Conservation (phyloP, 2,797 vertebrate species). For the Squalus acanthias region DNA sequence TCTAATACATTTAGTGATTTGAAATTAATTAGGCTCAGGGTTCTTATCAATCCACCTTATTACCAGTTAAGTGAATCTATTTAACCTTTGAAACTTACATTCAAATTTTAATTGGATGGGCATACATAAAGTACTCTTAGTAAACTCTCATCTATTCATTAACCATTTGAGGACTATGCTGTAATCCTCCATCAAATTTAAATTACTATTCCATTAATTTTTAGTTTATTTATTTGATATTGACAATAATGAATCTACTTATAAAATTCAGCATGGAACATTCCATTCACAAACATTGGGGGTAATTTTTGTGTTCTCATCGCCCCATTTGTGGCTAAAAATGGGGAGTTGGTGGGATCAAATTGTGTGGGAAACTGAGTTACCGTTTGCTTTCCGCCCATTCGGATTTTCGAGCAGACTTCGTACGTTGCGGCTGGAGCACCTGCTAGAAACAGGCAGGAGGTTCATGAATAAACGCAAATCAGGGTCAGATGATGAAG, state of each 20-base stretch:
- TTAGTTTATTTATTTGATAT: background rate
- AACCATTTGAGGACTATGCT: background rate
- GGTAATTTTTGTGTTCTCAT: background rate
- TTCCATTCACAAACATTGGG: background rate
- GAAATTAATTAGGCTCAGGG: background rate
- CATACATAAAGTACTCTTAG: background rate
- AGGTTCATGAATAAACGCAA: background rate
- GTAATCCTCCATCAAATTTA: background rate
- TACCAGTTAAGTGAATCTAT: background rate
- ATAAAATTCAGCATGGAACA: background rate
- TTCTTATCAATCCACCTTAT: background rate
- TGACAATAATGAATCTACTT: background rate
- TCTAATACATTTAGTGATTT: background rate
- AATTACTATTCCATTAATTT: background rate
- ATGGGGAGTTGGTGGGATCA: background rate
- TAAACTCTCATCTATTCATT: background rate
- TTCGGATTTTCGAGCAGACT: background rate
- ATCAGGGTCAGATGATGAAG: background rate
- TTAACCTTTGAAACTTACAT: slow-evolving; percentile 28
- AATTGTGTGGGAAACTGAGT: background rate
- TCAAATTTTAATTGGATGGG: background rate
- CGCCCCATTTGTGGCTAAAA: background rate
- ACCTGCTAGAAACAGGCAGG: background rate
- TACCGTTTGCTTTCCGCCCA: background rate
- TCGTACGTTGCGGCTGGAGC: background rate